Conservation (phyloP, 1,140 invertebrate species). For the Lutraria rhynchaena region DNA sequence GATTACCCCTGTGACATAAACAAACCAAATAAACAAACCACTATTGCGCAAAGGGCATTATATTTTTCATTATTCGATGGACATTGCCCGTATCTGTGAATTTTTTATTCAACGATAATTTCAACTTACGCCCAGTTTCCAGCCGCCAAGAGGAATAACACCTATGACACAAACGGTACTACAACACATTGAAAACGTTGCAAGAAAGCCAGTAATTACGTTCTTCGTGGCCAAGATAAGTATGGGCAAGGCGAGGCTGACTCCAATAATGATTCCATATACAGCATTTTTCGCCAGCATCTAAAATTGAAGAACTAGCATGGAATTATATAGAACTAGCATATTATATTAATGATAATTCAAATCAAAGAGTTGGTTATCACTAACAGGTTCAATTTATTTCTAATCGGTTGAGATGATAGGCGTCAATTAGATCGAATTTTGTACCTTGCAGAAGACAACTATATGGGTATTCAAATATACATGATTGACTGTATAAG, state of each 20-base stretch:
- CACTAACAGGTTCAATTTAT: not conserved
- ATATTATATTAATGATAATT: not conserved
- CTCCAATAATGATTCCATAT: slow-evolving; percentile 66
- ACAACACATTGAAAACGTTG: slow-evolving; percentile 69
- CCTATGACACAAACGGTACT: slow-evolving; percentile 67
- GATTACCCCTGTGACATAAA: too few relatives aligned
- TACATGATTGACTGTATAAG: too few relatives aligned
- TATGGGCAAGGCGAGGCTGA: slow-evolving; percentile 67
- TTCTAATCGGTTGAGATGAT: not conserved
- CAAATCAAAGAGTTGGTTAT: not conserved
- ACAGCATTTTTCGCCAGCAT: slow-evolving; percentile 64
- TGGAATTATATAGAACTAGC: not conserved
- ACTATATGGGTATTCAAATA: too few relatives aligned
- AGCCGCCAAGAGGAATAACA: slow-evolving; percentile 69
- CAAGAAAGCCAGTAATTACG: slow-evolving; percentile 70
- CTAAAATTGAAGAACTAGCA: slow-evolving; percentile 54
- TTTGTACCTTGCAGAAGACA: too few relatives aligned
- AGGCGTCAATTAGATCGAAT: too few relatives aligned
- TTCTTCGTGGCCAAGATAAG: slow-evolving; percentile 72
- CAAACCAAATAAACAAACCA: too few relatives aligned
- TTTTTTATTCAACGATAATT: too few relatives aligned
- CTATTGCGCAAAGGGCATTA: too few relatives aligned
- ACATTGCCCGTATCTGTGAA: too few relatives aligned
- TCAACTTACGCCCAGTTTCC: slow-evolving; percentile 71
- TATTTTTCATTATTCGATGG: too few relatives aligned